phyloP scores from a whole-genome alignment of 2,888 invertebrate genomes.

The Ptychoptera albimana region DNA sequence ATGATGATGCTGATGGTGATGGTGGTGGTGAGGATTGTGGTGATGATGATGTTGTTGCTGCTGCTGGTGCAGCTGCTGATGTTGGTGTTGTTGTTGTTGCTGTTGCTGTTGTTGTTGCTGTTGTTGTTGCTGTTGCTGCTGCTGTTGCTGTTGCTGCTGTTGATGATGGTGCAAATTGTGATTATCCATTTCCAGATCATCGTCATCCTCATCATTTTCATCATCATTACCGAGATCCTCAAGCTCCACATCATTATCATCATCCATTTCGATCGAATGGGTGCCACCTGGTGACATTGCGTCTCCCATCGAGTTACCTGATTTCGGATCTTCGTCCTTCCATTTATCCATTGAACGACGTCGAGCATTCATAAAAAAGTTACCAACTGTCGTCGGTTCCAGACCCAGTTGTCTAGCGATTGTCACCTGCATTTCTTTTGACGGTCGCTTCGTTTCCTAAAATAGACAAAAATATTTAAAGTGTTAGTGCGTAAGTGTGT shows the following conservation, averaged over 20 bases:
- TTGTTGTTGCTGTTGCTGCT: slow-evolving; percentile 8
- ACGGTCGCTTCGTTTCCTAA: slow-evolving; percentile 98
- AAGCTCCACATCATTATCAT: slow-evolving; percentile 23
- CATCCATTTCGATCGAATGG: slow-evolving; percentile 22
- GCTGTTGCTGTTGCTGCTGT: slow-evolving; percentile 8
- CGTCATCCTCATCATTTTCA: slow-evolving; percentile 18
- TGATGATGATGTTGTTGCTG: too few species aligned
- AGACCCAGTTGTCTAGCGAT: slow-evolving; percentile 93
- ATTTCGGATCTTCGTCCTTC: slow-evolving; percentile 68
- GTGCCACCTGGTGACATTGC: slow-evolving; percentile 18
- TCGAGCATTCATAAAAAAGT: slow-evolving; percentile 99
- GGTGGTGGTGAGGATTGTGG: too few species aligned
- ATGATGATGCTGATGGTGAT: neutral
- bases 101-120: slow-evolving; percentile 7
- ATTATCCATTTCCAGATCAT: slow-evolving; percentile 12
- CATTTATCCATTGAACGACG: slow-evolving; percentile 96
- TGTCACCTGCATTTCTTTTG: slow-evolving; percentile 99
- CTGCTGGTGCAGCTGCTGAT: slow-evolving; percentile 4
- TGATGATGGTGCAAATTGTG: slow-evolving; percentile 13
- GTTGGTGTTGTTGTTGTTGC: neutral
- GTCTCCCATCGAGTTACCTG: slow-evolving; percentile 9
- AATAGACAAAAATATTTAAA: slow-evolving; percentile 2
- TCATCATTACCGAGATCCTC: slow-evolving; percentile 22
- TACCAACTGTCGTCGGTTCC: slow-evolving; percentile 95
- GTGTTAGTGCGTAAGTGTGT: too few species aligned